These are phyloP conservation scores for Aspidiotus rigidus DNA, from an alignment of 2,888 invertebrate species.

Conservation along the genomic window DNA sequence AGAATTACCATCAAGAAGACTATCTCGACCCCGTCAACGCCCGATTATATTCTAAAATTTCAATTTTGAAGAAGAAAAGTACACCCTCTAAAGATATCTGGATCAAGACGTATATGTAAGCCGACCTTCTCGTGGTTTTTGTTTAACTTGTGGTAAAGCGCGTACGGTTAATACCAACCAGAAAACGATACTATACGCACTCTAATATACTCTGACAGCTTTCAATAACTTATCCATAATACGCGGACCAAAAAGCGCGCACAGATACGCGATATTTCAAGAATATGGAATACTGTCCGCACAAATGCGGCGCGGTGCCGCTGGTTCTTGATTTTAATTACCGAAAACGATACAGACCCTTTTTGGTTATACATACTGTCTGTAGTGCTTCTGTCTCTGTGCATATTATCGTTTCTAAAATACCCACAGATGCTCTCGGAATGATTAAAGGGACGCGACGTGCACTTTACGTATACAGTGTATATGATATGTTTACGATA, in stretches of 20 bases:
- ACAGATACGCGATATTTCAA: no score
- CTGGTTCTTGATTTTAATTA: conserved; percentile 1
- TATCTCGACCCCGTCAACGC: no score
- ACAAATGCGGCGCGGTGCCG: neutral
- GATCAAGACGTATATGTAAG: no score
- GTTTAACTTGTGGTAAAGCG: neutral
- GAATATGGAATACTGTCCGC: neutral
- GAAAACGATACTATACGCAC: neutral
- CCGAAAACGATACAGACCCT: neutral
- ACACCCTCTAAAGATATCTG: no score
- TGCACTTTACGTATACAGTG: no score
- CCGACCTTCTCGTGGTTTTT: no score
- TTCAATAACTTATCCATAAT: neutral
- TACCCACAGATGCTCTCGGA: neutral
- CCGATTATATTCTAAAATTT: no score
- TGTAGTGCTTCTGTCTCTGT: no score
- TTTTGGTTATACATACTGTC: neutral
- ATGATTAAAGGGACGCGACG: neutral
- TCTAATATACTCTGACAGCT: neutral
- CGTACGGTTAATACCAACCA: neutral
- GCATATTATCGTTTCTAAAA: neutral
- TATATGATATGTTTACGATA: conserved; percentile 2
- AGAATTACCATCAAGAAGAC: no score
- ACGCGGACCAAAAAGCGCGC: no score
- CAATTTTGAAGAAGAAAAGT: no score